phyloP scores from a whole-genome alignment of 1,140 invertebrate genomes.

The Pseudoatta argentina region DNA sequence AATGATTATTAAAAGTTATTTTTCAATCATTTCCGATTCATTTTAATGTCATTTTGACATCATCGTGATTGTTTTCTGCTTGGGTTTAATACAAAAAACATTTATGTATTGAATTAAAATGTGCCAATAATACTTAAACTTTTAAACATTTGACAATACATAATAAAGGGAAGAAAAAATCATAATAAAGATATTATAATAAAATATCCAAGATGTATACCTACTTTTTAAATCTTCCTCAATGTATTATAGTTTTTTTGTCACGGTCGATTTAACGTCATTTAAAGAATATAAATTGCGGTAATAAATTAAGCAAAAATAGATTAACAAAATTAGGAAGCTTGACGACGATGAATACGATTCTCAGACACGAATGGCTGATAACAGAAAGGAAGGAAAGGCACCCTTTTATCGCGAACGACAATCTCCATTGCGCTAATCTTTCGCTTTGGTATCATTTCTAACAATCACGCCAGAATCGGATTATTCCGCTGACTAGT shows the following conservation, averaged over 20 bases:
- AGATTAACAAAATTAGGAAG: constrained; percentile 3
- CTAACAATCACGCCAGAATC: constrained; percentile 1
- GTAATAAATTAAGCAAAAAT: background rate
- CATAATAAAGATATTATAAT: background rate
- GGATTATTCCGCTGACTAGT: constrained; percentile 4
- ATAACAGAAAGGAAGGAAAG: background rate
- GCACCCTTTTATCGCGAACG: constrained; percentile 62
- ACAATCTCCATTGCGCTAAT: constrained; percentile 68
- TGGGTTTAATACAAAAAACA: background rate
- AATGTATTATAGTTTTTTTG: background rate
- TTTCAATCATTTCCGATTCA: too few relatives aligned
- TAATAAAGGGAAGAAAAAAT: background rate
- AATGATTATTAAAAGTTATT: too few relatives aligned
- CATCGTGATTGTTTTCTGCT: too few relatives aligned
- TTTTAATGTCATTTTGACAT: too few relatives aligned
- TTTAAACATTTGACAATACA: constrained; percentile 30
- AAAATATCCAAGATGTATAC: background rate
- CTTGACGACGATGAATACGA: constrained; percentile 18
- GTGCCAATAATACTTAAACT: background rate
- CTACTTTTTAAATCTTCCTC: background rate
- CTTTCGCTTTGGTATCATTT: constrained; percentile 23
- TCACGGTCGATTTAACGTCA: background rate
- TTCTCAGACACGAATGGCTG: background rate
- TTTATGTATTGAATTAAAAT: background rate
- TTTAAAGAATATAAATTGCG: background rate